Base-by-base conservation (phyloP, 2,113 vertebrate genomes). In the Eclectus roratus region DNA sequence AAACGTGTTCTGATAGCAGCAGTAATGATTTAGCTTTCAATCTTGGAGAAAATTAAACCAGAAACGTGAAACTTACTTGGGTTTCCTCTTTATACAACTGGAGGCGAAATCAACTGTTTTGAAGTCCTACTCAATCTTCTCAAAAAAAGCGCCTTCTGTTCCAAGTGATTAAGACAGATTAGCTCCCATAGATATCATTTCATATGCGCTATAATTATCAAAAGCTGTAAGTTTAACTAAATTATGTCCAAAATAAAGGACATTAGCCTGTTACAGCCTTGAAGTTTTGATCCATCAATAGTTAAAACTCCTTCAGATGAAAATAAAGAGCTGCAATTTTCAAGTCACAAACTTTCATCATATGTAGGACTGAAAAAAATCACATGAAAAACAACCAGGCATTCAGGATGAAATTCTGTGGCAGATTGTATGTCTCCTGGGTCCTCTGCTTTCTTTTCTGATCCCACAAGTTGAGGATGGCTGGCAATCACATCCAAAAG, bases 51-150 rank as follows among this genome's bases (percentile, higher is more conserved):
- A 96, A 74, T 9, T 61, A 68, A 91, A 78, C 24, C 21, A 91
- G 55, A 89, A 92, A 65, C 2, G 2, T 68, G 35, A 37, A 89
- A 84, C 27, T 76, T 82, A 9, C 52, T 78, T 49, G 18, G 4
- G 52, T 89, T 84, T 80, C 41, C 13, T 46, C 60, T 77, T 46
- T 50, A 50, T 15, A 11, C 25, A 68, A 24, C n/a, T 74, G 89
- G 91, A 91, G 65, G 84, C 84, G 84, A 92, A 90, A 91, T 53
- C 24, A 86, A 35, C 50, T 87, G 43, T 89, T 94, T 41, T 55
- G 27, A 89, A 91, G 74, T 72, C 65, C 88, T 84, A 53, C 50
- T 89, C 65, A 87, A 17, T 37, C 43, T 65, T 68, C 61, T 53
- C 47, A 52, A 61, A 66, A 56, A 89, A 91, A 88, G 58, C 69